Evolutionary conservation across 2,113 vertebrate species (phyloP), one percentile per base, ranked within the genome.

Genomic region (Takifugu flavidus): DNA sequence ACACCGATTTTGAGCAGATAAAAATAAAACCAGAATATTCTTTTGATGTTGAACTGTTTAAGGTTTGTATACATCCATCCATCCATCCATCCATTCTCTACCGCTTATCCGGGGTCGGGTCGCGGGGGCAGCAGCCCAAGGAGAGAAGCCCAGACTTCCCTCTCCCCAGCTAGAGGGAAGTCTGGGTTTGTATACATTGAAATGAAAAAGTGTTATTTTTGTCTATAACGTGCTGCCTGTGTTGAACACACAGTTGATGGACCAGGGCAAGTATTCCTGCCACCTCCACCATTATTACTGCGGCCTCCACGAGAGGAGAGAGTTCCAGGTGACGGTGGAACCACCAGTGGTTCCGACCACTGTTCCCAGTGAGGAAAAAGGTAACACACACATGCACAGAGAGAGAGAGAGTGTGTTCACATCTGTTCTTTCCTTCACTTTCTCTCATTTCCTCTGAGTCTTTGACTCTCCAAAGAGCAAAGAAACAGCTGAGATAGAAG

Each of bases 281-380:
- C 95, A 98, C 76, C 91, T 98, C 49, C 96, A 98, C 78, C 96
- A 98, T 43, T 95, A 98, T 82, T 98, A 98, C 90, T 98, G 96
- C 0, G 96, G 95, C 5, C 90, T 98, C 2, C 94, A 98, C 0
- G 96, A 98, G 76, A 92, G 96, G 49, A 86, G 95, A 49, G 86
- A 94, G 82, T 97, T 95, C 88, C 91, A 80, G n/a, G 74, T 98
- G 51, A 67, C 61, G 0, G 93, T 98, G 0, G 79, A 49, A 0
- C 89, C 91, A 34, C 90, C 91, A 0, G 27, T 65, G 53, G 11
- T 88, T 81, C 49, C 75, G 67, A 56, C 87, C 77, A 60, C 77
- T 1, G 82, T 82, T 56, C 67, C 87, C 46, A 29, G 58, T 14
- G 87, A 79, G 53, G 87, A 89, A 64, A 82, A 79, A 72, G 85